Evolutionary conservation across 2,888 invertebrate genomes (phyloP).

Genomic region (Metellina segmentata): DNA sequence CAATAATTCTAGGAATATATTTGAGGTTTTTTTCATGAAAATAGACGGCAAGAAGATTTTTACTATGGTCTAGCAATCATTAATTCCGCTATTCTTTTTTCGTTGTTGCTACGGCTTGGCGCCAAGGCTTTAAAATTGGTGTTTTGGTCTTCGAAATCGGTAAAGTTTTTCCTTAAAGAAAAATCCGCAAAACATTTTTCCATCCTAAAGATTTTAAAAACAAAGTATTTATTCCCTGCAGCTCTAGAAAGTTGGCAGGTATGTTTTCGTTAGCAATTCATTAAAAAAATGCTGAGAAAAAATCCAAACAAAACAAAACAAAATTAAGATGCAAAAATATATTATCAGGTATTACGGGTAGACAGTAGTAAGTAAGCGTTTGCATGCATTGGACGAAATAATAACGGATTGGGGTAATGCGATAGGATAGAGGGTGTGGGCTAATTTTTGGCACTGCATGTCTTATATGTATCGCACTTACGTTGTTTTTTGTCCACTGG

Average conservation of each 20-base stretch:
- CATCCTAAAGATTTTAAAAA: no score
- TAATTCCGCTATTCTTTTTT: no score
- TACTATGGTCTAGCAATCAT: no score
- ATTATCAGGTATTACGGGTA: constrained; percentile 37
- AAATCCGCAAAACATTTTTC: no score
- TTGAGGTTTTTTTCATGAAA: no score
- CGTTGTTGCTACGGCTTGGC: no score
- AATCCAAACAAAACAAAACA: constrained; percentile 57
- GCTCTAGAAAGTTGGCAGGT: background rate
- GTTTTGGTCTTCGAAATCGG: no score
- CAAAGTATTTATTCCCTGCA: no score
- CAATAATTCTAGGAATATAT: no score
- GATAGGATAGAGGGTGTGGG: constrained; percentile 1
- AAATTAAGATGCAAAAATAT: constrained; percentile 17
- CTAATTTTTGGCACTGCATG: constrained; percentile 6
- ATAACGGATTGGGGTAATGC: background rate
- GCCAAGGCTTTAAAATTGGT: no score
- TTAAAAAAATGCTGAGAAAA: constrained; percentile 22
- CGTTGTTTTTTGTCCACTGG: constrained; percentile 76
- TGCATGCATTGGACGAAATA: constrained; percentile 40
- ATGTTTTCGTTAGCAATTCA: constrained; percentile 40
- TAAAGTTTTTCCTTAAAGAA: no score
- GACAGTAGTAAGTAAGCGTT: constrained; percentile 28
- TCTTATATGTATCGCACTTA: constrained; percentile 70
- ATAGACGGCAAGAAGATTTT: no score